Evolutionary conservation across 2,888 invertebrate genomes (phyloP), one percentile per base, ranked within the genome.

Genomic region (Lithophane leautieri): DNA sequence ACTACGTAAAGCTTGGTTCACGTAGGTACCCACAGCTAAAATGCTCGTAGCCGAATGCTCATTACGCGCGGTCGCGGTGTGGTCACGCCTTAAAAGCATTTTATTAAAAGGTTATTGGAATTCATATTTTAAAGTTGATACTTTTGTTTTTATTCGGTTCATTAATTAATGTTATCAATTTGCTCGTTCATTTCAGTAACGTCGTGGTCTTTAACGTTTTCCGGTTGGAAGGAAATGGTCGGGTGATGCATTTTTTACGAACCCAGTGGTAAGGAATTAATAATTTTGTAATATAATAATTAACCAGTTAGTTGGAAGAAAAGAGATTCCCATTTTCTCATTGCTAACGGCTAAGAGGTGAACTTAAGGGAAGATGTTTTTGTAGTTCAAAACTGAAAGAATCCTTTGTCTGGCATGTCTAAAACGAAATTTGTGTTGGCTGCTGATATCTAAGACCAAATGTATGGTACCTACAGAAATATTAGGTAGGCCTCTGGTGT

Each of bases 71-170:
- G 12, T 47, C 9, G 34, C n/a, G 8, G 22, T 77, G 62, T 62
- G 28, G 72, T 62, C 28, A 16, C 47, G 25, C 28, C 80, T 73
- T 80, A 50, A 62, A 60, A 44, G 68, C 60, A 67, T 76, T 83
- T 78, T 62, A 71, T 80, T 63, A 68, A 80, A 85, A 73, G 60
- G 47, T 72, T 68, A 82, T 79, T 73, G 72, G 25, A 78, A 74
- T 12, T 44, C 1, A 76, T 47, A 85, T 73, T 76, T 74, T 65
- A 61, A 76, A 66, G 4, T 50, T 28, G 28, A 19, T 19, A 14
- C 34, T 50, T 61, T n/a, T n/a, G n/a, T 65, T n/a, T 66, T 68
- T 68, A 76, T 65, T 65, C n/a, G 76, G 65, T 79, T 60, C 25
- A 25, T 47, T 65, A 12, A 76, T 76, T 66, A 65, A 60, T 12